A percentile compares a stretch with the other conserved stretches of the same genome.
phyloP scores from a whole-genome alignment of 2,888 invertebrate genomes.

The Agonopterix arenella region DNA sequence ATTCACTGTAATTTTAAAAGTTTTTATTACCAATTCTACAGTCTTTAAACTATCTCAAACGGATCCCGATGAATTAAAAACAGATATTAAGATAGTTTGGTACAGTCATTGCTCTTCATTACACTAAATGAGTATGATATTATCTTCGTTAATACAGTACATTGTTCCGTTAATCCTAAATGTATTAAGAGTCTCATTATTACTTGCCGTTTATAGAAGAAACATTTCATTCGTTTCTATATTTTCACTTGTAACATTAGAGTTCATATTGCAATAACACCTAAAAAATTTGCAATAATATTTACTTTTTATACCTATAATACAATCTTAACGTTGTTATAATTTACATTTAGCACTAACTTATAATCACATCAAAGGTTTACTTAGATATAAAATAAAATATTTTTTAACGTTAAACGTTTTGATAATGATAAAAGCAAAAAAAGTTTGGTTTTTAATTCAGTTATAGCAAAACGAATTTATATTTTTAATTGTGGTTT shows the following conservation, averaged over 20 bases:
- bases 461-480: too few species aligned
- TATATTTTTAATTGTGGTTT: too few species aligned
- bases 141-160: constrained; percentile 22
- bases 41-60: constrained; percentile 52
- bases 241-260: too few species aligned
- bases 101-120: constrained; percentile 31
- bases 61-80: constrained; percentile 47
- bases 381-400: constrained; percentile 23
- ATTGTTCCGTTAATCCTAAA: constrained; percentile 14
- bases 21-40: constrained; percentile 69
- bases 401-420: constrained; percentile 36
- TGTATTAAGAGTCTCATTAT: too few species aligned
- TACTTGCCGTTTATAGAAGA: too few species aligned
- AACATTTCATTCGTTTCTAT: too few species aligned
- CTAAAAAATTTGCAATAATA: not conserved
- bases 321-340: constrained; percentile 17
- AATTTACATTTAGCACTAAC: constrained; percentile 11
- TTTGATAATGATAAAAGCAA: constrained; percentile 5
- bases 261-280: not conserved
- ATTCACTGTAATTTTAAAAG: constrained; percentile 1
- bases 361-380: constrained; percentile 46
- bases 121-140: constrained; percentile 40
- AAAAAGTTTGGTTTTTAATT: too few species aligned
- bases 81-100: constrained; percentile 40
- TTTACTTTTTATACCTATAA: too few species aligned